phyloP scores from a whole-genome alignment of 2,797 vertebrate species.

The Hipposideros larvatus region DNA sequence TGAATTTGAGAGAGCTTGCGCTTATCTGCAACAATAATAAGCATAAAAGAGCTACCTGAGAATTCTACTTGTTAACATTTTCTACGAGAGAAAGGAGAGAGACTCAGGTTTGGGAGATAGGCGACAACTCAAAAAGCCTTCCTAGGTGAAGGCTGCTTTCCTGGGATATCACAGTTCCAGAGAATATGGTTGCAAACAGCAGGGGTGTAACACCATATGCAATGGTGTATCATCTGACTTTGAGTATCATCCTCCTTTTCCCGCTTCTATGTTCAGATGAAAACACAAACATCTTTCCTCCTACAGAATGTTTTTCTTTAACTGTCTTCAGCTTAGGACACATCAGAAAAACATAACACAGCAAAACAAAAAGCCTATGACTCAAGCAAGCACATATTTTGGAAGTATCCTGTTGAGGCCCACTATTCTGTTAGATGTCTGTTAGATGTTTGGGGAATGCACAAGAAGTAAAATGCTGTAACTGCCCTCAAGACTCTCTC shows the following conservation, averaged over 20 bases:
- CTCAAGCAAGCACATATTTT: neutral
- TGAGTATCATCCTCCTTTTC: neutral
- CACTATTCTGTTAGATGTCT: neutral
- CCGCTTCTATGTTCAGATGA: neutral
- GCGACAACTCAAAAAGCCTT: neutral
- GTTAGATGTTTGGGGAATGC: neutral
- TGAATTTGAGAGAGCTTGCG: slow-evolving; percentile 13
- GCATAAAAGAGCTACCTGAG: neutral
- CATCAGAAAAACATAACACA: neutral
- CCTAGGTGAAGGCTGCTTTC: neutral
- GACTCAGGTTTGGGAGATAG: neutral
- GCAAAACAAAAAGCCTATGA: neutral
- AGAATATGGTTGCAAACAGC: neutral
- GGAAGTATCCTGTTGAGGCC: neutral
- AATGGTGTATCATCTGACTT: neutral
- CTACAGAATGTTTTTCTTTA: neutral
- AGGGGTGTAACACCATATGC: accelerated
- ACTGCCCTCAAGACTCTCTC: neutral
- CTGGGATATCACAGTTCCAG: neutral
- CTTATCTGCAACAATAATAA: neutral
- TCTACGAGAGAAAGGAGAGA: neutral
- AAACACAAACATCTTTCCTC: slow-evolving; percentile 2
- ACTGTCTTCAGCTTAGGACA: neutral
- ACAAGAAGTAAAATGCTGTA: neutral
- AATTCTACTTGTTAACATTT: neutral